phyloP scores from a whole-genome alignment of 2,113 vertebrate species.

The Melozone crissalis region DNA sequence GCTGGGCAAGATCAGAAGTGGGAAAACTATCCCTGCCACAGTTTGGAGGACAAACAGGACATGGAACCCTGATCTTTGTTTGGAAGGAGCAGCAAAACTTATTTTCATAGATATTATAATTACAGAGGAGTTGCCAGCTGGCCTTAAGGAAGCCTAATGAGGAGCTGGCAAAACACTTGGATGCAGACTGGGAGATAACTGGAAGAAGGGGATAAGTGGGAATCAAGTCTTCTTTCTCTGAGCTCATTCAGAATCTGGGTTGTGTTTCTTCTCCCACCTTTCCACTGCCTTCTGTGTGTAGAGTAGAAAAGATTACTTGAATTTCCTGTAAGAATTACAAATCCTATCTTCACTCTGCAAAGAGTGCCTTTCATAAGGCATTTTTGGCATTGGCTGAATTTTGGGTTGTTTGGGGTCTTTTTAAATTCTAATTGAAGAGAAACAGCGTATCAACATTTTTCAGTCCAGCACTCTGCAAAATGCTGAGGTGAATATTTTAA shows the following conservation, averaged over 20 bases:
- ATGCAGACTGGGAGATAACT: background rate
- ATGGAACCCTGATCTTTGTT: background rate
- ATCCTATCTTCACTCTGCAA: background rate
- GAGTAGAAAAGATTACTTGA: background rate
- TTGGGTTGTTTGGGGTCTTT: rapidly evolving
- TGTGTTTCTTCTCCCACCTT: background rate
- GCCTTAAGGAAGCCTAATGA: background rate
- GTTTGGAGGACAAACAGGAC: background rate
- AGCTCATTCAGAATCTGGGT: background rate
- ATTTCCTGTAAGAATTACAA: constrained; percentile 12
- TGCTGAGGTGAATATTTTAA: background rate
- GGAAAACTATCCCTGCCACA: background rate
- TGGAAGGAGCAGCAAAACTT: background rate
- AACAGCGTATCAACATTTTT: constrained; percentile 15
- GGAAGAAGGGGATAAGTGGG: background rate
- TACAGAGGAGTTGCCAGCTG: background rate
- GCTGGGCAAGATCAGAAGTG: background rate
- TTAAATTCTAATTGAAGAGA: background rate
- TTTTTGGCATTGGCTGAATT: background rate
- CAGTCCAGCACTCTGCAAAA: background rate
- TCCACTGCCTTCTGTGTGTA: background rate
- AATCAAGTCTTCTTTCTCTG: background rate
- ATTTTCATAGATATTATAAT: background rate
- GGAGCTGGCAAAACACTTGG: background rate
- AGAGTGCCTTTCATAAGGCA: background rate